phyloP scores from a whole-genome alignment of 2,113 vertebrate genomes.

The Erinaceus europaeus region DNA sequence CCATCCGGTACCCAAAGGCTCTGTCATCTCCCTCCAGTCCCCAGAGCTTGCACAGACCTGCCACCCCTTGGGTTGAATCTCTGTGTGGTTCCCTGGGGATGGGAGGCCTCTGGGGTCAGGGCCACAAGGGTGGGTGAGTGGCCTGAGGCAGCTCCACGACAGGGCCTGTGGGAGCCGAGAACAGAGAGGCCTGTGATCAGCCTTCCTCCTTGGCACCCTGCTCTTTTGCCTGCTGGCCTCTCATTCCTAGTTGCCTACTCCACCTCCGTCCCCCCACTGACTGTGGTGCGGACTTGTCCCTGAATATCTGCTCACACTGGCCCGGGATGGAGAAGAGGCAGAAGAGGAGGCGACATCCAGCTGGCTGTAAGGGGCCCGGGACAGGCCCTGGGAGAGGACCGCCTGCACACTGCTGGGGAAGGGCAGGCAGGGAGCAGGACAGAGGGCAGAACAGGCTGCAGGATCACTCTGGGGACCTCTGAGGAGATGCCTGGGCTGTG shows the following conservation, averaged over 20 bases:
- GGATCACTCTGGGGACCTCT: neutral
- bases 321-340: neutral
- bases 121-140: neutral
- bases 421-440: neutral
- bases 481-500: neutral
- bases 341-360: neutral
- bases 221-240: conserved; percentile 8
- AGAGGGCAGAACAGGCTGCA: neutral
- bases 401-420: too few relatives aligned
- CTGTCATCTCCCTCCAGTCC: neutral
- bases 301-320: neutral
- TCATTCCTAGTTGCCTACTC: conserved; percentile 16
- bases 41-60: neutral
- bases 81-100: neutral
- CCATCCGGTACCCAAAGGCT: neutral
- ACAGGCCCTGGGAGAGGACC: neutral
- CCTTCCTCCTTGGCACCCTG: neutral
- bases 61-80: neutral
- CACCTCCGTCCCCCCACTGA: neutral
- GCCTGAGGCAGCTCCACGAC: conserved; percentile 8
- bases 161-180: conserved; percentile 57
- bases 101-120: neutral
- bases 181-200: conserved; percentile 55
- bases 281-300: neutral
- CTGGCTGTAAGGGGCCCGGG: neutral